phyloP scores from a whole-genome alignment of 2,888 invertebrate species.

The Dioctria linearis region DNA sequence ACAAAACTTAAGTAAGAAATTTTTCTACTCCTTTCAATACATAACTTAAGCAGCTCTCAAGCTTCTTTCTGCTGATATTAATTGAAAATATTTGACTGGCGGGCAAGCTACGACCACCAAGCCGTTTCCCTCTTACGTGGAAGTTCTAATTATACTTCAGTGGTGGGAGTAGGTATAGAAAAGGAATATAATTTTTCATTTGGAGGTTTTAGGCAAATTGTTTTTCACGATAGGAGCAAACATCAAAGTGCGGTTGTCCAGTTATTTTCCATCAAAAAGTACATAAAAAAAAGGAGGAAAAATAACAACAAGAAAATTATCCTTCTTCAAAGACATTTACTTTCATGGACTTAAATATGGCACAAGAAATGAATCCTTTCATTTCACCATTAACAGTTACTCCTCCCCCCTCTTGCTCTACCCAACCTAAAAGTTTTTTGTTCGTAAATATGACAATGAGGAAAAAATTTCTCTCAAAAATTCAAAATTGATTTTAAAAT shows the following conservation, averaged over 20 bases:
- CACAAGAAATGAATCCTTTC: neutral
- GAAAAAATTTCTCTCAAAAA: constrained; percentile 32
- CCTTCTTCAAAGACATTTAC: neutral
- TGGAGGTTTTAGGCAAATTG: neutral
- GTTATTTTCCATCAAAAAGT: neutral
- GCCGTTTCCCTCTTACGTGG: neutral
- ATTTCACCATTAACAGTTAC: neutral
- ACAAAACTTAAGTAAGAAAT: neutral
- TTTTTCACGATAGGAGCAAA: neutral
- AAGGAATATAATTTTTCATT: neutral
- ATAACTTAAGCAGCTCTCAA: neutral
- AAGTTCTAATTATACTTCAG: neutral
- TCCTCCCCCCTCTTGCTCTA: neutral
- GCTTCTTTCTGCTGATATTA: neutral
- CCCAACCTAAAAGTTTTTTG: no score
- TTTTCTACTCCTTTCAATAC: neutral
- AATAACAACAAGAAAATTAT: neutral
- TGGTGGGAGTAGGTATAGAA: neutral
- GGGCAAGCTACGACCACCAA: neutral
- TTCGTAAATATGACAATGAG: neutral
- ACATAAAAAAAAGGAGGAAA: neutral
- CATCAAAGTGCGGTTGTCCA: neutral
- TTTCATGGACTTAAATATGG: neutral
- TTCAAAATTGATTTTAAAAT: constrained; percentile 45
- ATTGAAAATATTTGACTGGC: constrained; percentile 1